A percentile compares a stretch with the other conserved stretches of the same genome.
These are phyloP conservation scores for Phyto melanocephala DNA, from an alignment of 2,888 invertebrate genomes.

Conservation along the genomic window DNA sequence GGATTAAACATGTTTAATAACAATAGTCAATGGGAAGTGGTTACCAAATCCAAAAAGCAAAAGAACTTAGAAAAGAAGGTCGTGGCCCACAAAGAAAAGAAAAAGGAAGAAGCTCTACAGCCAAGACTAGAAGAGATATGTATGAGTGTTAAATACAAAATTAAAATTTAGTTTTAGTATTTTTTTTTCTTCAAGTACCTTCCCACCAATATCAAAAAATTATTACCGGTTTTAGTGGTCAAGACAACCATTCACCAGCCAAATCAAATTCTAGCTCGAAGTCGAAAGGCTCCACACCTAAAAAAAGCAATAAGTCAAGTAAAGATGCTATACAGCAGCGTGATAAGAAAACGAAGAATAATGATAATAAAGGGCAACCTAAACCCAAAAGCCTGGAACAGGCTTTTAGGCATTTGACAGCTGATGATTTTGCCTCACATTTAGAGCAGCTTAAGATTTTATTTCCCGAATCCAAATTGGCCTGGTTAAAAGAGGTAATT, in stretches of 20 bases:
- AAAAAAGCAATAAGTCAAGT: constrained; percentile 50
- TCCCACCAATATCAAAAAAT: constrained; percentile 84
- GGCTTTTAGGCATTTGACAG: constrained; percentile 79
- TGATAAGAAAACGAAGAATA: constrained; percentile 51
- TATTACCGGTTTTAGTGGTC: constrained; percentile 76
- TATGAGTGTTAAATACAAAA: constrained; percentile 79
- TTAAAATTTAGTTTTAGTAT: not conserved
- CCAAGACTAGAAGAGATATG: constrained; percentile 88
- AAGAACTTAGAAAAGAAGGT: constrained; percentile 79
- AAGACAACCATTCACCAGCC: constrained; percentile 63
- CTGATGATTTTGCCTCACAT: constrained; percentile 80
- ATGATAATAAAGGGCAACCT: constrained; percentile 51
- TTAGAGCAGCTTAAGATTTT: constrained; percentile 82
- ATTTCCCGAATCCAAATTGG: constrained; percentile 85
- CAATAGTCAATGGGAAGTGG: constrained; percentile 84
- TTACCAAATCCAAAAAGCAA: constrained; percentile 83
- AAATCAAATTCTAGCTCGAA: constrained; percentile 64
- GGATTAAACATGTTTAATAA: constrained; percentile 78
- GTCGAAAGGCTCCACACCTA: constrained; percentile 57
- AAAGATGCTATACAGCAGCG: constrained; percentile 45
- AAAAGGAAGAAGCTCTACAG: constrained; percentile 80
- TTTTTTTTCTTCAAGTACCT: constrained; percentile 81
- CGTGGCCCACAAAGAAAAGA: constrained; percentile 80
- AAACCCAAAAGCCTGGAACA: constrained; percentile 75
- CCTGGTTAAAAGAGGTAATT: constrained; percentile 86